These are phyloP conservation scores for Cetoscarus ocellatus DNA, from an alignment of 2,797 vertebrate species.

Conservation along the genomic window DNA sequence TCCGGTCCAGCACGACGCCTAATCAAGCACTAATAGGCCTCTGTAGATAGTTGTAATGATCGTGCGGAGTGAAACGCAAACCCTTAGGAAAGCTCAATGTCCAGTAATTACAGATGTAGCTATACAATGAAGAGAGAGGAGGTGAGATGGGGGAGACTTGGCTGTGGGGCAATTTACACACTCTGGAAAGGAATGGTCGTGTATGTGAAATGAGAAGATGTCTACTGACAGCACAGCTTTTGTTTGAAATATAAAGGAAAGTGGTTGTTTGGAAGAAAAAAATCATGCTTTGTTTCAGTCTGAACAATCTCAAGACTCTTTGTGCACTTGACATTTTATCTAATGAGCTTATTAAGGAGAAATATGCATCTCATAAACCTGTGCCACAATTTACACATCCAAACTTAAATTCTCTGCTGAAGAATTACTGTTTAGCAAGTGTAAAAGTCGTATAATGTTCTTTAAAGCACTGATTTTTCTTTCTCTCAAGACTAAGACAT, in stretches of 20 bases:
- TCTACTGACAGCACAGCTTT: slow-evolving; percentile 29
- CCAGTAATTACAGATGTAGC: slow-evolving; percentile 60
- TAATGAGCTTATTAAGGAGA: slow-evolving; percentile 2
- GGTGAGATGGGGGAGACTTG: slow-evolving; percentile 15
- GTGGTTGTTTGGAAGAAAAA: slow-evolving; percentile 15
- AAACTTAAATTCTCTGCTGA: neutral
- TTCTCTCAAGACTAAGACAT: neutral
- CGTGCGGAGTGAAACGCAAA: slow-evolving; percentile 53
- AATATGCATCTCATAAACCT: too few relatives aligned
- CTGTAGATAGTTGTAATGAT: slow-evolving; percentile 71
- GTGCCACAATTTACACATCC: neutral
- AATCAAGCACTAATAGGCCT: slow-evolving; percentile 72
- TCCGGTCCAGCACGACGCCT: slow-evolving; percentile 49
- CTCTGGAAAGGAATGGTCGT: neutral
- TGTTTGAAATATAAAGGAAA: slow-evolving; percentile 40
- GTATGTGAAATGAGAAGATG: slow-evolving; percentile 8
- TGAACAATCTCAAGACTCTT: neutral
- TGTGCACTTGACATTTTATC: neutral
- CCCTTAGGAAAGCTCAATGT: slow-evolving; percentile 61
- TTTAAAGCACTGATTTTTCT: neutral
- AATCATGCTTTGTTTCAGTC: slow-evolving; percentile 23
- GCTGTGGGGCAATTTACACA: slow-evolving; percentile 22
- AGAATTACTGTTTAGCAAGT: neutral
- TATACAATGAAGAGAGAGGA: slow-evolving; percentile 40
- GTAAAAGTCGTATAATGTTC: neutral